Conservation (phyloP, 2,888 invertebrate genomes). For the Metopia argyrocephala region DNA sequence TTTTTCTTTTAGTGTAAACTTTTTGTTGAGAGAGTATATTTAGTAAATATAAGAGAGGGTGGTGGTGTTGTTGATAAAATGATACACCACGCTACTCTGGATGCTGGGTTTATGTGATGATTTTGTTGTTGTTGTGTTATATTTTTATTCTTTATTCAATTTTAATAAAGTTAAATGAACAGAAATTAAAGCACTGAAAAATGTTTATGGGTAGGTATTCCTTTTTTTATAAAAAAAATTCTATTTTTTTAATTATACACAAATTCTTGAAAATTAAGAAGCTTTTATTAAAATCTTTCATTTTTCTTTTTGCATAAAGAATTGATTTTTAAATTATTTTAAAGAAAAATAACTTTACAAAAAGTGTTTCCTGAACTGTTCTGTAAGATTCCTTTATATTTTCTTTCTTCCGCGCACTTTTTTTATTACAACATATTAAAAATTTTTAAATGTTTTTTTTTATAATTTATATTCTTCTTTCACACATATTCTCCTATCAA, state of each 20-base stretch:
- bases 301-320: not conserved
- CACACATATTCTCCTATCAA: not conserved
- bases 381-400: not conserved
- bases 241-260: not conserved
- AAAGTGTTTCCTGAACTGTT: no score
- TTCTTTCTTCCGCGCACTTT: constrained; percentile 33
- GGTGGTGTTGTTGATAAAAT: constrained; percentile 38
- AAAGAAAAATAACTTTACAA: no score
- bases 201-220: constrained; percentile 36
- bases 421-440: no score
- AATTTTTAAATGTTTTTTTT: not conserved
- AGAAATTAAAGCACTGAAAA: constrained; percentile 62
- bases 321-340: constrained; percentile 3
- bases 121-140: not conserved
- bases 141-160: not conserved
- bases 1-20: constrained; percentile 39
- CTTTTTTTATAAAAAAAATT: not conserved
- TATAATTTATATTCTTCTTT: constrained; percentile 2
- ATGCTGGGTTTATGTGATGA: constrained; percentile 6
- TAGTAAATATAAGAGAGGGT: not conserved
- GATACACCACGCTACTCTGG: constrained; percentile 25
- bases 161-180: constrained; percentile 67
- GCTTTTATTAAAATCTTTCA: no score
- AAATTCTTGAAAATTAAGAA: no score
- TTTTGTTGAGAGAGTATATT: not conserved